These are phyloP conservation scores for Diorhabda carinulata DNA, from an alignment of 1,140 invertebrate genomes.

Conservation along the genomic window DNA sequence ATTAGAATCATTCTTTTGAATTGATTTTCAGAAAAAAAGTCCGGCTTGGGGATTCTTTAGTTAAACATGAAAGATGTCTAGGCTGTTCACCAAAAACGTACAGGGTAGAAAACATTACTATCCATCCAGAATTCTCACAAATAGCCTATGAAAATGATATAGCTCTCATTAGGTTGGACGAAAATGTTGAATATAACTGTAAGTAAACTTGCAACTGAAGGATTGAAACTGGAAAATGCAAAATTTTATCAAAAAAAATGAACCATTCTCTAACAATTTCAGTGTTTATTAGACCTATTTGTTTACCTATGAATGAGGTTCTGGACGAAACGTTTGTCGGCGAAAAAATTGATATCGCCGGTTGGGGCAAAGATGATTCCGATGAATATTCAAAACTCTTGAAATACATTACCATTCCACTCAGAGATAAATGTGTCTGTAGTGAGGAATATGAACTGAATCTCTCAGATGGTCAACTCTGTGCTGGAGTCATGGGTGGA, in stretches of 20 bases:
- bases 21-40: background rate
- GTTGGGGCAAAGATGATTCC: slow-evolving; percentile 25
- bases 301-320: slow-evolving; percentile 23
- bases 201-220: slow-evolving; percentile 17
- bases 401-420: slow-evolving; percentile 27
- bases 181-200: slow-evolving; percentile 53
- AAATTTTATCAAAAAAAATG: background rate
- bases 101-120: slow-evolving; percentile 6
- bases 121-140: slow-evolving; percentile 43
- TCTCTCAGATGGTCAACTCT: slow-evolving; percentile 18
- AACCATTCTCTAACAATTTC: slow-evolving; percentile 8
- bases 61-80: background rate
- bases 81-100: background rate
- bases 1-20: background rate
- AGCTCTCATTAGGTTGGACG: slow-evolving; percentile 57
- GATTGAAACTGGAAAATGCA: background rate
- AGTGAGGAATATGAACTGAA: background rate
- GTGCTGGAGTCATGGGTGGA: slow-evolving; percentile 9
- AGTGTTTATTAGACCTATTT: slow-evolving; percentile 31
- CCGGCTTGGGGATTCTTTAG: background rate
- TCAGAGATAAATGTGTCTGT: slow-evolving; percentile 25
- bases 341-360: slow-evolving; percentile 20
- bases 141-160: slow-evolving; percentile 63
- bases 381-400: slow-evolving; percentile 10
- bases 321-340: slow-evolving; percentile 27